Evolutionary conservation across 1,140 invertebrate species (phyloP), one percentile per base, ranked within the genome.

Genomic region (Anastrepha ludens): DNA sequence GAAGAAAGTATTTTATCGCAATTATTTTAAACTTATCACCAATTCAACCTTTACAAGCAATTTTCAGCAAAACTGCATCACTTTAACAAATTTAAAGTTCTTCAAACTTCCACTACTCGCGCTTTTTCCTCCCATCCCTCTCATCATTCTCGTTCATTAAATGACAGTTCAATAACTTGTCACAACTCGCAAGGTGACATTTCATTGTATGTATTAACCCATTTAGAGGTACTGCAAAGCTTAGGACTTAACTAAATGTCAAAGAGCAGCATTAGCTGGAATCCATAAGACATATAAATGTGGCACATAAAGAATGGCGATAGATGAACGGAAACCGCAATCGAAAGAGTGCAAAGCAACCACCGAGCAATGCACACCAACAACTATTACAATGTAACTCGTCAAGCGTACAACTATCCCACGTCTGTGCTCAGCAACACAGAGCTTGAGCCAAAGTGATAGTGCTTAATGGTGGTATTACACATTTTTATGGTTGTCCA

Each of bases 401-500:
- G 74, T 50, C 47, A 81, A 81, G 50, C n/a, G n/a, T 55, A 7
- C 47, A 81, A 58, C 74, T 81, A 81, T 81, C 13, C 58, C 20
- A 74, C 39, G 60, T 13, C 39, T 13, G 15, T 13, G 60, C 60
- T 62, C 8, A 62, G 60, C 67, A 74, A 13, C 13, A 47, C 47
- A n/a, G 74, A 81, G 11, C 20, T 17, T 13, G 6, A 81, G 74
- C 74, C 20, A 81, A 81, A 81, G 47, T 50, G n/a, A 20, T 81
- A 29, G 47, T 50, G 41, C 55, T 81, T 81, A 13, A 81, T 81
- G 47, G 29, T 47, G 47, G 74, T 55, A 81, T 81, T 81, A 81
- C 74, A 81, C 47, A 81, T 81, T 81, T 74, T 81, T 81, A 81
- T 81, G 74, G 11, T 58, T 81, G 17, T 81, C 74, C 74, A 29